Evolutionary conservation across 2,113 vertebrate species (phyloP).

Genomic region (Mobula hypostoma): DNA sequence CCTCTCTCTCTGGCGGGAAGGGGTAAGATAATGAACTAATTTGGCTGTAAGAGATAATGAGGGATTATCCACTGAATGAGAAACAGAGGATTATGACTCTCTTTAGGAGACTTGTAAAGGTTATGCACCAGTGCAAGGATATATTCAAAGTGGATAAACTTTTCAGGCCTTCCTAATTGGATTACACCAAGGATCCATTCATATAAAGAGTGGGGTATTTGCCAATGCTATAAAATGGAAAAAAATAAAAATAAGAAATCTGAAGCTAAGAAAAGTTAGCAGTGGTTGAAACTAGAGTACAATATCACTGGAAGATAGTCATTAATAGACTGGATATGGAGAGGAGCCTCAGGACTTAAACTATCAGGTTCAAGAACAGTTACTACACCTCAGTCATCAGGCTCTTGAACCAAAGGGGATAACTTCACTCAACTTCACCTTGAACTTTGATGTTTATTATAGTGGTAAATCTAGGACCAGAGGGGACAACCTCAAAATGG

Average conservation of each 20-base stretch:
- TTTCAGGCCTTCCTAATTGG: neutral
- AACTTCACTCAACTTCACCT: too few species aligned
- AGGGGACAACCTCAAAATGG: too few species aligned
- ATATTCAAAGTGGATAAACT: neutral
- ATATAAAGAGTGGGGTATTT: neutral
- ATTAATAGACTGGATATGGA: too few species aligned
- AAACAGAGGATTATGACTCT: neutral
- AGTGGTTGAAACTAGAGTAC: too few species aligned
- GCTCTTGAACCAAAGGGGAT: too few species aligned
- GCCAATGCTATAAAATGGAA: neutral
- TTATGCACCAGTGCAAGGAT: neutral
- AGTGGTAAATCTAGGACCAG: too few species aligned
- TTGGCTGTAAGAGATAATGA: slow-evolving; percentile 13
- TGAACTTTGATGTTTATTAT: too few species aligned
- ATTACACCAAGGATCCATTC: neutral
- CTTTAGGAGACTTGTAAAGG: slow-evolving; percentile 8
- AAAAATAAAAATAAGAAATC: neutral
- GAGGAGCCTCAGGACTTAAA: too few species aligned
- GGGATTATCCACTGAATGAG: neutral
- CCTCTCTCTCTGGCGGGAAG: neutral
- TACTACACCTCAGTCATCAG: too few species aligned
- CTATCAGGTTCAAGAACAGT: too few species aligned
- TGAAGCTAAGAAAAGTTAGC: neutral
- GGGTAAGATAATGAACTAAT: neutral
- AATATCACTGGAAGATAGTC: neutral